phyloP scores from a whole-genome alignment of 2,888 invertebrate genomes.

The Amphiduros pacificus region DNA sequence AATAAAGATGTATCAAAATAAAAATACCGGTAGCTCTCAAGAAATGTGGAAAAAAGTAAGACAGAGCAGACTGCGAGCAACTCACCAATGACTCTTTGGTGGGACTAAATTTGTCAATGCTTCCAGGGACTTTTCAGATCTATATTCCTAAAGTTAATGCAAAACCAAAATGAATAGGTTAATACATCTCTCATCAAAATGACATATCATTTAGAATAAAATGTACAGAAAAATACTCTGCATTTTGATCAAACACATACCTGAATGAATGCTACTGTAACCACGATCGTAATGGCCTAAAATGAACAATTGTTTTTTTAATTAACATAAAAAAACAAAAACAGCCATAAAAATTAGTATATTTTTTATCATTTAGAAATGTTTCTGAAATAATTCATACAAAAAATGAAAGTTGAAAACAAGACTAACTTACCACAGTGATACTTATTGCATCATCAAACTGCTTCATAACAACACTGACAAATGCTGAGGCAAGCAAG shows the following conservation, averaged over 20 bases:
- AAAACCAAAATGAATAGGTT: neutral
- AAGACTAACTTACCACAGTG: constrained; percentile 77
- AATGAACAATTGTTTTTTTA: constrained; percentile 19
- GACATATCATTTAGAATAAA: no score
- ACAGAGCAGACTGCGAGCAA: no score
- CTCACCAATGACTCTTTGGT: constrained; percentile 83
- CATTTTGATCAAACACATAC: no score
- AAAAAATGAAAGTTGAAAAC: neutral
- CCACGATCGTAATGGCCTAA: constrained; percentile 83
- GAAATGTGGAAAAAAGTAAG: no score
- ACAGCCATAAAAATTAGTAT: constrained; percentile 8
- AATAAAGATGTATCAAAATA: neutral
- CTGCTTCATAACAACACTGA: constrained; percentile 94
- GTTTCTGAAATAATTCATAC: no score
- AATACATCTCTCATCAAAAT: neutral
- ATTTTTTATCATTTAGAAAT: neutral
- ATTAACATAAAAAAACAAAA: neutral
- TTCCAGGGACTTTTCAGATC: constrained; percentile 96
- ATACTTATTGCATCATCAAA: constrained; percentile 99
- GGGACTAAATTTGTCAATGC: constrained; percentile 96
- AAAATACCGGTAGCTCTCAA: no score
- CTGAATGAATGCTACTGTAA: constrained; percentile 98
- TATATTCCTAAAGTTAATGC: constrained; percentile 65
- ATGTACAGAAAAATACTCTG: no score
- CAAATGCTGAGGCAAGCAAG: constrained; percentile 88